Conservation (phyloP, 2,888 invertebrate species). For the Chironomus riparius region DNA sequence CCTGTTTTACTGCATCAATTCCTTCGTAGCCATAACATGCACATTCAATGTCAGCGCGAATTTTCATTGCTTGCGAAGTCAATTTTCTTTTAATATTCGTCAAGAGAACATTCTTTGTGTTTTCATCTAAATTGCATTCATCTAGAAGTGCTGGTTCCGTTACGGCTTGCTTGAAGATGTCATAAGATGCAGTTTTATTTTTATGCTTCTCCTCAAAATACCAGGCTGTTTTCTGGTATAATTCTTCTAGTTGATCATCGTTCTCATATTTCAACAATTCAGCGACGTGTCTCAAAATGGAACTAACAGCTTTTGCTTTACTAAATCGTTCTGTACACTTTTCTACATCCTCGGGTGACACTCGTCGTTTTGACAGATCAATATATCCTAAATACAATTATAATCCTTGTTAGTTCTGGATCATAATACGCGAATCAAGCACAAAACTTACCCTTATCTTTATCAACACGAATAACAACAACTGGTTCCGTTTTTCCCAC, state of each 20-base stretch:
- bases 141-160: slow-evolving; percentile 91
- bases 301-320: slow-evolving; percentile 97
- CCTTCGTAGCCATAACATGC: slow-evolving; percentile 97
- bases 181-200: slow-evolving; percentile 91
- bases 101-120: slow-evolving; percentile 83
- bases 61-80: slow-evolving; percentile 95
- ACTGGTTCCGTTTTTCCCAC: slow-evolving; percentile 99
- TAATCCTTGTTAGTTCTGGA: background rate
- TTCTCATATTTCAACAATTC: slow-evolving; percentile 85
- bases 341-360: slow-evolving; percentile 94
- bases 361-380: slow-evolving; percentile 97
- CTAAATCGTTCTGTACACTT: slow-evolving; percentile 98
- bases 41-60: slow-evolving; percentile 86
- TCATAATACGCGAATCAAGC: background rate
- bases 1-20: slow-evolving; percentile 94
- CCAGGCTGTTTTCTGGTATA: slow-evolving; percentile 97
- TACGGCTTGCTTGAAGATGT: slow-evolving; percentile 97
- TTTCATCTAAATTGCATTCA: slow-evolving; percentile 88
- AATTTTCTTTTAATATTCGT: slow-evolving; percentile 92
- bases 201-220: slow-evolving; percentile 95
- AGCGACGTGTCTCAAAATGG: slow-evolving; percentile 94
- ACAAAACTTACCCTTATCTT: slow-evolving; percentile 77
- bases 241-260: slow-evolving; percentile 87
- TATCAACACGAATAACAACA: slow-evolving; percentile 97
- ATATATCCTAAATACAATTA: slow-evolving; percentile 71